Base-by-base conservation (phyloP, 1,140 invertebrate species). In the Heliconius melpomene region DNA sequence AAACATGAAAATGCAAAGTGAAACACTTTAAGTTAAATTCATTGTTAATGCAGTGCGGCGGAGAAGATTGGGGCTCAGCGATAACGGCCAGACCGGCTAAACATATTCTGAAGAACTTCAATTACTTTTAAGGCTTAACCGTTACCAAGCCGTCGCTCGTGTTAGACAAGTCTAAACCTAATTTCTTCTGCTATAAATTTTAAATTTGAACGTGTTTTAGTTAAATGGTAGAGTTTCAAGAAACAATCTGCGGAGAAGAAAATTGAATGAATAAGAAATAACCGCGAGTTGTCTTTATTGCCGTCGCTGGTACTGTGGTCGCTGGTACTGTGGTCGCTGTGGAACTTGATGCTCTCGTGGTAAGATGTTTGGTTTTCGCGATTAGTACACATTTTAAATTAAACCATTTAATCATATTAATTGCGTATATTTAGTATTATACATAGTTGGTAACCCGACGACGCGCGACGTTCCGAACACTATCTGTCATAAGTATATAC, bases 261-360 rank as follows among this genome's bases (percentile, higher is more conserved):
- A 75, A 75, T 75, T 75, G 13, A 36, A 46, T 75, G 74, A 75
- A 57, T 75, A 60, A 75, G 50, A 75, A 75, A 75, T 75, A 57
- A 32, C 74, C 54, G 74, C 52, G 13, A 66, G 26, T 66, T 29
- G 60, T 66, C 29, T 66, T 66, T 66, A 66, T 66, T 66, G 60
- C 32, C 32, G 32, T 32, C 32, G 32, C 32, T 32, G 32, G 32
- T 32, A 32, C 32, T 32, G 32, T 32, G 32, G 32, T 32, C 5
- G 32, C 32, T 32, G 29, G 26, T 29, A 29, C 29, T 32, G 29
- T 32, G 32, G 32, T 36, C 5, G 32, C 32, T 36, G 32, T 32
- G 32, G 32, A 32, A 7, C 32, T 7, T 32, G 32, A 32, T 32
- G 32, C 32, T 36, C 29, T 29, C 32, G 32, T 5, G 32, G 32